These are phyloP conservation scores for Drosophila pseudoananassae DNA, from an alignment of 1,140 invertebrate species.

Conservation along the genomic window DNA sequence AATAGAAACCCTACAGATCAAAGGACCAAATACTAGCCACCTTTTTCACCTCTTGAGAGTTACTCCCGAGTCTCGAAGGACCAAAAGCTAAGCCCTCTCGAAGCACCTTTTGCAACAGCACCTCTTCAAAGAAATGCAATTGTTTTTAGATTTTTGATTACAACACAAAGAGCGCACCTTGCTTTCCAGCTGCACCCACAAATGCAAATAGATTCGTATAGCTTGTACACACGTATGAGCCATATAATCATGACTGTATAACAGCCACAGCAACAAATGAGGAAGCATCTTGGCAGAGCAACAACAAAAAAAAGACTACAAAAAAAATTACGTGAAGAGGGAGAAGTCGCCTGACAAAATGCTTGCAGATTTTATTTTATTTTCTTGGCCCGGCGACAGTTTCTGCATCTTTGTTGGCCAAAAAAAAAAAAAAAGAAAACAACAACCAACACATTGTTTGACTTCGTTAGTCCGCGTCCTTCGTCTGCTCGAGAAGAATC, in stretches of 20 bases:
- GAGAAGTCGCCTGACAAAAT: constrained; percentile 70
- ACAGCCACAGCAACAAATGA: constrained; percentile 40
- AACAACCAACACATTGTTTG: constrained; percentile 60
- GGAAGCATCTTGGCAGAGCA: constrained; percentile 25
- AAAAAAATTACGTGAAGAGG: constrained; percentile 34
- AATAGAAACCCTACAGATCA: no score
- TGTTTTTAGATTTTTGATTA: constrained; percentile 34
- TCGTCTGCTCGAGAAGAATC: constrained; percentile 1
- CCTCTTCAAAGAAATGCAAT: constrained; percentile 35
- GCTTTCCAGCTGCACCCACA: constrained; percentile 55
- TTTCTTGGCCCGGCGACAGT: constrained; percentile 59
- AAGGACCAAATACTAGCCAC: constrained; percentile 29
- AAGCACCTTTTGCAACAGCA: constrained; percentile 30
- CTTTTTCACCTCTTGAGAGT: neutral
- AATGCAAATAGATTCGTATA: constrained; percentile 55
- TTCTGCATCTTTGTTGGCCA: constrained; percentile 36
- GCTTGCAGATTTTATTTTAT: constrained; percentile 71
- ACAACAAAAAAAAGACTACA: neutral
- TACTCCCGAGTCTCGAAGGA: constrained; percentile 13
- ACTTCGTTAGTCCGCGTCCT: constrained; percentile 56
- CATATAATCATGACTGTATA: constrained; percentile 59
- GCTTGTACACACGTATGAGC: constrained; percentile 23
- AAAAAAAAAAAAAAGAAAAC: constrained; percentile 45
- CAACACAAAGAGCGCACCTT: constrained; percentile 52
- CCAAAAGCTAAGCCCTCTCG: constrained; percentile 23